These are phyloP conservation scores for Nomada fucata DNA, from an alignment of 2,888 invertebrate genomes.

Conservation along the genomic window DNA sequence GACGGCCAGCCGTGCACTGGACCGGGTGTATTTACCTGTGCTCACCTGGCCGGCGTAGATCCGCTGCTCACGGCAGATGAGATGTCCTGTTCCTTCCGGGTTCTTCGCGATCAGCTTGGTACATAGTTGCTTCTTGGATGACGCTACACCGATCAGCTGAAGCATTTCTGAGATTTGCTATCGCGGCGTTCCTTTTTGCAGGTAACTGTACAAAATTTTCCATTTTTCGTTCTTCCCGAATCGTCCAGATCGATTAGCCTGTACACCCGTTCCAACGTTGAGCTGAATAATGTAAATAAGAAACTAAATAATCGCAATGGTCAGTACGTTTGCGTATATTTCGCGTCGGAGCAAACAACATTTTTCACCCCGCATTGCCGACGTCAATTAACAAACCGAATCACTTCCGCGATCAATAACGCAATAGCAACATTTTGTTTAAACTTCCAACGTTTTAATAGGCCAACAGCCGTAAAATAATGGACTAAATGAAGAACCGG, in stretches of 20 bases:
- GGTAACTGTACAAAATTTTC: not conserved
- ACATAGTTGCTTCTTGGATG: not conserved
- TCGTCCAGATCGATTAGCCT: not conserved
- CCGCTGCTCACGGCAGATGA: constrained; percentile 66
- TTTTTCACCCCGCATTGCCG: not conserved
- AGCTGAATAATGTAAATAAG: not conserved
- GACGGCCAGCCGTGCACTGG: constrained; percentile 71
- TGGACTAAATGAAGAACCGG: constrained; percentile 28
- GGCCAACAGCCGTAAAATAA: constrained; percentile 18
- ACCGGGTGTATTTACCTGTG: constrained; percentile 65
- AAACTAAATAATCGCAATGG: too few species aligned
- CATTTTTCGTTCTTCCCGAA: constrained; percentile 7
- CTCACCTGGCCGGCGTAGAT: constrained; percentile 68
- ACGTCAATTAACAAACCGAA: constrained; percentile 19
- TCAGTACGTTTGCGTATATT: constrained; percentile 8
- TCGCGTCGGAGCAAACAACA: constrained; percentile 19
- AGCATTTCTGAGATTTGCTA: too few species aligned
- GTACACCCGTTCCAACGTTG: not conserved
- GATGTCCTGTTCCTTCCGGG: constrained; percentile 71
- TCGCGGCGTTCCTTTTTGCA: not conserved
- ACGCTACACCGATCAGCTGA: too few species aligned
- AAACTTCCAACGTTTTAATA: constrained; percentile 30
- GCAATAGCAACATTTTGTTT: constrained; percentile 28
- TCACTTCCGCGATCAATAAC: constrained; percentile 37
- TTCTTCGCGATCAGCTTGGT: constrained; percentile 38